Percentiles rank a stretch among this genome's conserved stretches.
Conservation (phyloP, 2,113 vertebrate species). For the Hydrochoerus hydrochaeris region DNA sequence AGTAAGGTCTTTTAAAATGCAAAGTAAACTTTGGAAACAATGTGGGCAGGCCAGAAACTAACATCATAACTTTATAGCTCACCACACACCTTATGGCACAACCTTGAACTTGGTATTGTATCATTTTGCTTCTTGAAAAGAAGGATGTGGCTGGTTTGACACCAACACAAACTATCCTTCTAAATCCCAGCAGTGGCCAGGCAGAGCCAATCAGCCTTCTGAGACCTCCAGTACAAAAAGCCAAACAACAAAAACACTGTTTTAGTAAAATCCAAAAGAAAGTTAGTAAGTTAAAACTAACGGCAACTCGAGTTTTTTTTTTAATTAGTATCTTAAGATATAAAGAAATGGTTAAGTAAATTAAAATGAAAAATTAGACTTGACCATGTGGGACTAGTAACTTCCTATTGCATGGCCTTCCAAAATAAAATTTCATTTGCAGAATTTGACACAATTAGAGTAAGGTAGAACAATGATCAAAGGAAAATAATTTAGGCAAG, state of each 20-base stretch:
- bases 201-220: background rate
- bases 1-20: constrained; percentile 33
- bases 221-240: background rate
- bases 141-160: background rate
- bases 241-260: background rate
- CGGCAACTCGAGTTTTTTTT: background rate
- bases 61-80: background rate
- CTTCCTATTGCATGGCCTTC: background rate
- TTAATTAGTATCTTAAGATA: background rate
- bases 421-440: background rate
- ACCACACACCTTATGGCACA: background rate
- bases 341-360: constrained; percentile 39
- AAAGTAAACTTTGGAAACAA: constrained; percentile 46
- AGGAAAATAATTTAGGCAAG: background rate
- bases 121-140: background rate
- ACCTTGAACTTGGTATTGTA: background rate
- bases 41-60: background rate
- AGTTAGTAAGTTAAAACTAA: constrained; percentile 6
- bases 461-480: background rate
- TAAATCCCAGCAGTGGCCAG: background rate
- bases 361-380: constrained; percentile 46
- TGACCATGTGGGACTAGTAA: background rate
- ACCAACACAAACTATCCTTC: background rate
- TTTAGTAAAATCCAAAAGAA: background rate
- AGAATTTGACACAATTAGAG: constrained; percentile 17